Conservation (phyloP, 1,140 invertebrate species). For the Diorhabda carinulata region DNA sequence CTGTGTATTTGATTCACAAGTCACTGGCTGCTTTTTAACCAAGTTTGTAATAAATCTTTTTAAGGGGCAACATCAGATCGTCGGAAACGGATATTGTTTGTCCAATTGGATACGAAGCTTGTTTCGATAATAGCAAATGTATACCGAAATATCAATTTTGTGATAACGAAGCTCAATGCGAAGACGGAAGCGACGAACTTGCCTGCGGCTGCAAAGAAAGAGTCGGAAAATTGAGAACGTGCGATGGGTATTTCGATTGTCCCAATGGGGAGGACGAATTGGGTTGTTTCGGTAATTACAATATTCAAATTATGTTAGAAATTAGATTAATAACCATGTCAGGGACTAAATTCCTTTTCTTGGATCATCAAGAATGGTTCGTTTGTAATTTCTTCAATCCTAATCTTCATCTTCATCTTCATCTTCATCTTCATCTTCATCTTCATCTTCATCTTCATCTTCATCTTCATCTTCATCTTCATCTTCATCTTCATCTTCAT, state of each 20-base stretch:
- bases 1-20: too few species aligned
- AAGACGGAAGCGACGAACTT: constrained; percentile 76
- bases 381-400: too few species aligned
- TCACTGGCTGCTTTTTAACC: too few species aligned
- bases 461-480: too few species aligned
- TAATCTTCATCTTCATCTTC: too few species aligned
- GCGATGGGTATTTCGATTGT: constrained; percentile 79
- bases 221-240: constrained; percentile 60
- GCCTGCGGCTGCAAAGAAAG: constrained; percentile 67
- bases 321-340: too few species aligned
- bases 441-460: too few species aligned
- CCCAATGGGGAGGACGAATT: constrained; percentile 73
- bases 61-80: constrained; percentile 34
- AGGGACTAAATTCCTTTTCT: too few species aligned
- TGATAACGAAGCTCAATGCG: constrained; percentile 71
- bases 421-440: too few species aligned
- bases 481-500: too few species aligned
- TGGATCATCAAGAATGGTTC: too few species aligned
- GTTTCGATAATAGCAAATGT: constrained; percentile 56
- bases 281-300: constrained; percentile 62
- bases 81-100: constrained; percentile 34
- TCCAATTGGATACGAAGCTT: constrained; percentile 42
- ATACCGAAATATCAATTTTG: constrained; percentile 62
- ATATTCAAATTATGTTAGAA: background rate
- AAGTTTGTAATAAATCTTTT: constrained; percentile 7